Percentiles rank a stretch among this genome's conserved stretches.
Evolutionary conservation across 1,140 invertebrate genomes (phyloP).

Genomic region (Linepithema humile): DNA sequence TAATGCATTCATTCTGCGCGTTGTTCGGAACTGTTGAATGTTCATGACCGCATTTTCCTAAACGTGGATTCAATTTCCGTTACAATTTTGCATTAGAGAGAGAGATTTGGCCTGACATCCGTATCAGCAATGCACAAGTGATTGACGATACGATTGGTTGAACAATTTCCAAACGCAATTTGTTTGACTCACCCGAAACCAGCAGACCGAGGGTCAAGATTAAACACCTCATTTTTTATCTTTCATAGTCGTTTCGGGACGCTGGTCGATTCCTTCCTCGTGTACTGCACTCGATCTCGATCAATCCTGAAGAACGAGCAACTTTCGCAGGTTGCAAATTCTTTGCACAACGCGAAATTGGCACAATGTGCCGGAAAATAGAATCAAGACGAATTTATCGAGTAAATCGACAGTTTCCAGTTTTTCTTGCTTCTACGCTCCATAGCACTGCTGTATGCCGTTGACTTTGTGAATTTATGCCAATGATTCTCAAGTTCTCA

Average conservation of each 20-base stretch:
- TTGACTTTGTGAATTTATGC: slow-evolving; percentile 19
- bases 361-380: slow-evolving; percentile 16
- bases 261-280: slow-evolving; percentile 43
- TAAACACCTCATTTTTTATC: slow-evolving; percentile 71
- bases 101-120: slow-evolving; percentile 13
- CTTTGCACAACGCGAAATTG: slow-evolving; percentile 9
- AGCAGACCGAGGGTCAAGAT: slow-evolving; percentile 67
- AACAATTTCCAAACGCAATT: slow-evolving; percentile 4
- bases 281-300: neutral
- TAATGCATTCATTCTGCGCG: neutral
- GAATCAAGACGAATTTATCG: slow-evolving; percentile 12
- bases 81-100: neutral
- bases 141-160: slow-evolving; percentile 8
- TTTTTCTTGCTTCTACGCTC: slow-evolving; percentile 50
- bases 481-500: slow-evolving; percentile 15
- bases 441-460: slow-evolving; percentile 56
- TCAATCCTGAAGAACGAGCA: neutral
- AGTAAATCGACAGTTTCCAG: slow-evolving; percentile 52
- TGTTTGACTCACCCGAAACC: slow-evolving; percentile 65
- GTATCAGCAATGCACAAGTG: neutral
- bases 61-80: neutral
- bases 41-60: neutral
- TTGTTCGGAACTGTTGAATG: neutral
- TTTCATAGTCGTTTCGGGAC: slow-evolving; percentile 66
- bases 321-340: neutral